A percentile compares a stretch with the other conserved stretches of the same genome.
These are phyloP conservation scores for Pyralis farinalis DNA, from an alignment of 2,888 invertebrate genomes.

Conservation along the genomic window DNA sequence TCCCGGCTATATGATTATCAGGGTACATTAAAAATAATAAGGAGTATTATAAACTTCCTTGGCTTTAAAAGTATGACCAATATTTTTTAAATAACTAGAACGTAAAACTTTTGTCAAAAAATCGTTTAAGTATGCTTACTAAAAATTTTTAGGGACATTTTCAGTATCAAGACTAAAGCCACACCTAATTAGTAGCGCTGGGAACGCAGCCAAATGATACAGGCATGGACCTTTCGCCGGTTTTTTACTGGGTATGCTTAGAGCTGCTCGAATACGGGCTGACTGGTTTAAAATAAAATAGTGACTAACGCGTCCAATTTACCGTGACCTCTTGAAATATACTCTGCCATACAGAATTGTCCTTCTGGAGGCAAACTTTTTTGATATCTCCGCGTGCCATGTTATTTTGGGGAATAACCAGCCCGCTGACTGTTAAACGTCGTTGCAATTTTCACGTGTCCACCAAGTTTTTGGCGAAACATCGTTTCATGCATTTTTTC, in stretches of 20 bases:
- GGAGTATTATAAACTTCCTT: too few species aligned
- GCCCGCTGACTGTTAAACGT: constrained; percentile 6
- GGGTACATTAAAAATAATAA: too few species aligned
- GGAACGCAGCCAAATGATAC: constrained; percentile 7
- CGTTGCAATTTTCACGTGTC: constrained; percentile 5
- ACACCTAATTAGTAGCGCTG: constrained; percentile 5
- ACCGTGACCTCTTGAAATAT: not conserved
- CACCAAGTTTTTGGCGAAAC: constrained; percentile 1
- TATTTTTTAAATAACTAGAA: too few species aligned
- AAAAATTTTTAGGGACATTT: not conserved
- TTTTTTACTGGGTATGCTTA: constrained; percentile 4
- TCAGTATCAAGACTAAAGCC: not conserved
- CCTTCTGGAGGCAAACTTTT: not conserved
- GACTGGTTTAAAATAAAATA: constrained; percentile 9
- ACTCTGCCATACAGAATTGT: not conserved
- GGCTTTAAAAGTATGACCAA: too few species aligned
- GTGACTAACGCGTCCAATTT: not conserved
- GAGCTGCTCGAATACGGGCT: constrained; percentile 2
- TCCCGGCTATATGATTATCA: too few species aligned
- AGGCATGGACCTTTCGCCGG: not conserved
- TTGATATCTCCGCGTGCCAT: not conserved
- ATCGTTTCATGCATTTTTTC: not conserved
- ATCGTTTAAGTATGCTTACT: not conserved
- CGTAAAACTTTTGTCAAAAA: too few species aligned
- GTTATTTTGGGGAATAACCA: constrained; percentile 1